phyloP scores from a whole-genome alignment of 2,113 vertebrate genomes.

The Bambusicola thoracicus region DNA sequence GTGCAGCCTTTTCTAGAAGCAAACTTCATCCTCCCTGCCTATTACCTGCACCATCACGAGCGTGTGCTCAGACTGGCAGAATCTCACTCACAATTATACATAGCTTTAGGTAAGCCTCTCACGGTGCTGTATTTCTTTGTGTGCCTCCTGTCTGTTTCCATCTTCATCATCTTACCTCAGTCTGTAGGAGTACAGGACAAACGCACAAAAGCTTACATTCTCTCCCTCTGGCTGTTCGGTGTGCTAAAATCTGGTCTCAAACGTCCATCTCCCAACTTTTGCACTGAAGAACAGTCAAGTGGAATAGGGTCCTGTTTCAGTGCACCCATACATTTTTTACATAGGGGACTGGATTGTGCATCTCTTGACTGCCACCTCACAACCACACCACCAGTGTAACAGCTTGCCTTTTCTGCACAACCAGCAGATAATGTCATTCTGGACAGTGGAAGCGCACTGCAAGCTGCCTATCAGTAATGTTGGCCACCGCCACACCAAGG shows the following conservation, averaged over 20 bases:
- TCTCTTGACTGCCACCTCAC: not conserved
- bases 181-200: not conserved
- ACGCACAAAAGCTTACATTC: not conserved
- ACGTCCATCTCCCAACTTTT: not conserved
- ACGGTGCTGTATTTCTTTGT: not conserved
- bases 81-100: not conserved
- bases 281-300: not conserved
- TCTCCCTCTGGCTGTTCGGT: not conserved
- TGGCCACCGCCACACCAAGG: not conserved
- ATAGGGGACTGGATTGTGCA: fast-evolving
- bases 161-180: not conserved
- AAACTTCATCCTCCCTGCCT: not conserved
- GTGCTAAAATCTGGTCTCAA: not conserved
- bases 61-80: not conserved
- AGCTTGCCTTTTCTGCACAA: not conserved
- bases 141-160: not conserved
- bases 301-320: not conserved
- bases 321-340: not conserved
- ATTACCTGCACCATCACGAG: not conserved
- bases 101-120: not conserved
- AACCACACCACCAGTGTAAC: not conserved
- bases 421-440: not conserved
- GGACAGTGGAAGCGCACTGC: not conserved
- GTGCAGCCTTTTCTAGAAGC: not conserved
- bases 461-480: not conserved